These are phyloP conservation scores for Monopis laevigella DNA, from an alignment of 2,888 invertebrate species.

Conservation along the genomic window DNA sequence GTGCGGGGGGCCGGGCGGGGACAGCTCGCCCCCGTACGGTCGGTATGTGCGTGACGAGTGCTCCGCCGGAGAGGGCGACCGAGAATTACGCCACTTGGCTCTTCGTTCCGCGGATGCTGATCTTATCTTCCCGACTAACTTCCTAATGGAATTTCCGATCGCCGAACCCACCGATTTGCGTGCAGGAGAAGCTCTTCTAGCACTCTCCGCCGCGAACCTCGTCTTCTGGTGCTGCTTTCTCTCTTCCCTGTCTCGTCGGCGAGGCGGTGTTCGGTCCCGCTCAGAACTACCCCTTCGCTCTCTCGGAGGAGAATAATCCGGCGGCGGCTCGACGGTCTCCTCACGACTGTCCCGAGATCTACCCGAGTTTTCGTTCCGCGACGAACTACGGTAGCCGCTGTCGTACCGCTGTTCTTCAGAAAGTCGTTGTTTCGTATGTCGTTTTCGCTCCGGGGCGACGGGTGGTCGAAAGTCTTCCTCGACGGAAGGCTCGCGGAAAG, in stretches of 20 bases:
- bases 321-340: constrained; percentile 72
- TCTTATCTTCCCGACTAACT: constrained; percentile 83
- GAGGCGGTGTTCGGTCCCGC: constrained; percentile 50
- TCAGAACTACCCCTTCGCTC: constrained; percentile 53
- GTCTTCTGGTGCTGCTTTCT: constrained; percentile 76
- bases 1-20: constrained; percentile 65
- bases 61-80: constrained; percentile 70
- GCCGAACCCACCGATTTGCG: constrained; percentile 66
- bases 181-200: constrained; percentile 47
- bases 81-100: constrained; percentile 70
- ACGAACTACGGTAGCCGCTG: constrained; percentile 66
- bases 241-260: constrained; percentile 56
- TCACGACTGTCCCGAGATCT: constrained; percentile 56
- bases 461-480: constrained; percentile 65
- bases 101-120: constrained; percentile 74
- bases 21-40: constrained; percentile 57
- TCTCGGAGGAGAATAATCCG: constrained; percentile 75
- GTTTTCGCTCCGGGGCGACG: constrained; percentile 73
- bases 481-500: constrained; percentile 59
- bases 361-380: constrained; percentile 61
- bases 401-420: constrained; percentile 63
- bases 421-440: constrained; percentile 63
- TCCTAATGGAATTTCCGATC: constrained; percentile 83
- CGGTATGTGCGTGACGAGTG: constrained; percentile 59
- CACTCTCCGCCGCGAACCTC: constrained; percentile 65